Evolutionary conservation across 2,888 invertebrate genomes (phyloP).

Genomic region (Thymelicus lineola): DNA sequence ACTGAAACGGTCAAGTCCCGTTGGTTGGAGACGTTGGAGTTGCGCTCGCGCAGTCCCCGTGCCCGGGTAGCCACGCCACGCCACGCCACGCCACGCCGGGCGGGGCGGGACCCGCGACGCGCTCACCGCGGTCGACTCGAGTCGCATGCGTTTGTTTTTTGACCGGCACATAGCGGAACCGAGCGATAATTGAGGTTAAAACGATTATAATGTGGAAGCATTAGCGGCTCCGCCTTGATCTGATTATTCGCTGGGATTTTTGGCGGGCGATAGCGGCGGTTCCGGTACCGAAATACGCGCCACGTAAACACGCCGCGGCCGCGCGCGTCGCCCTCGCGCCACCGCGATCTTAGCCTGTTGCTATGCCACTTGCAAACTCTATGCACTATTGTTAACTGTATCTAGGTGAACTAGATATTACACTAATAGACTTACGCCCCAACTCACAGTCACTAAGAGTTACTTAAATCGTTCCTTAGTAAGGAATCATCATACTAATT

Average conservation of each 20-base stretch:
- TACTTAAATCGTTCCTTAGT: too few species aligned
- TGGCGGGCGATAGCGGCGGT: conserved; percentile 72
- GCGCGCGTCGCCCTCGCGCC: conserved; percentile 44
- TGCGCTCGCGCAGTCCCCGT: background rate
- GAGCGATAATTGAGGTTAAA: conserved; percentile 45
- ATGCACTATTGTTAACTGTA: conserved; percentile 31
- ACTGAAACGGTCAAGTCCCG: conserved; percentile 4
- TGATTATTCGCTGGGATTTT: conserved; percentile 70
- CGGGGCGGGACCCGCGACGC: background rate
- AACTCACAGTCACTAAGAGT: too few species aligned
- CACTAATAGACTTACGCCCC: too few species aligned
- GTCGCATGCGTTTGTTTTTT: conserved; percentile 15
- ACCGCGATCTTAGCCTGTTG: conserved; percentile 21
- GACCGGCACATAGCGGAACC: conserved; percentile 27
- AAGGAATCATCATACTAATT: too few species aligned
- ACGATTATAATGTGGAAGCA: conserved; percentile 47
- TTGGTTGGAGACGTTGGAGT: background rate
- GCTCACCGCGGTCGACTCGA: background rate
- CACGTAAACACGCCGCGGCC: conserved; percentile 64
- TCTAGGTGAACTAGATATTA: too few species aligned
- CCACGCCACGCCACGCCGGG: too few species aligned
- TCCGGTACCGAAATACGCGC: conserved; percentile 79
- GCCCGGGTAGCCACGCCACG: background rate
- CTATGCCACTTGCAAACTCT: conserved; percentile 6
- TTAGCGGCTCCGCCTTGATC: conserved; percentile 69